phyloP scores from a whole-genome alignment of 2,888 invertebrate species.

The Philaethria dido region DNA sequence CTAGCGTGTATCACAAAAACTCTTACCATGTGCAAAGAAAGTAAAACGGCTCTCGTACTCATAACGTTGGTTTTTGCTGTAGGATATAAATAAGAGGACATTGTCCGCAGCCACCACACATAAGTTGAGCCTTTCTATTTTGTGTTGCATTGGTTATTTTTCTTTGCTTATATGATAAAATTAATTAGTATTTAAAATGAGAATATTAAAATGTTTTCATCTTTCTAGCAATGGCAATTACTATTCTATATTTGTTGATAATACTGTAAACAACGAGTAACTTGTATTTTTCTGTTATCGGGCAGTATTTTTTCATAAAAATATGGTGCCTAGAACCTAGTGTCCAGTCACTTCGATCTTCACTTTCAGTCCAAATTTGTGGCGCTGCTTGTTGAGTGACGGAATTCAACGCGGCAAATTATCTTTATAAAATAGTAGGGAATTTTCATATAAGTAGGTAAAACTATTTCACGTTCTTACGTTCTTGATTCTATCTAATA shows the following conservation, averaged over 20 bases:
- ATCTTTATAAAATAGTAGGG: too few relatives aligned
- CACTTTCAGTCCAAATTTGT: too few relatives aligned
- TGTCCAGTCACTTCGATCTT: too few relatives aligned
- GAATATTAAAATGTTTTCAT: not conserved
- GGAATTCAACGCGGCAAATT: too few relatives aligned
- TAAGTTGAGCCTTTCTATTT: constrained; percentile 48
- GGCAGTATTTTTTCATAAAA: too few relatives aligned
- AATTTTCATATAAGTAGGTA: too few relatives aligned
- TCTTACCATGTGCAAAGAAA: constrained; percentile 47
- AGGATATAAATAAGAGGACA: constrained; percentile 64
- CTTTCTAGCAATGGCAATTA: not conserved
- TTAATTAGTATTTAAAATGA: not conserved
- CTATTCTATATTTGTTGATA: not conserved
- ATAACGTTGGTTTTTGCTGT: constrained; percentile 62
- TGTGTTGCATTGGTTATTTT: constrained; percentile 49
- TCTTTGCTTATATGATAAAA: constrained; percentile 40
- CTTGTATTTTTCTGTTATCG: too few relatives aligned
- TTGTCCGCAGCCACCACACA: constrained; percentile 56
- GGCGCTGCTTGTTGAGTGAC: too few relatives aligned
- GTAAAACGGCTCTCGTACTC: constrained; percentile 58
- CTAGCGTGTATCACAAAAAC: constrained; percentile 46
- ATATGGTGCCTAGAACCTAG: too few relatives aligned
- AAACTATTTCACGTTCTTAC: too few relatives aligned
- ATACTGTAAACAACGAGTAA: too few relatives aligned
- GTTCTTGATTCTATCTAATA: too few relatives aligned